Base-by-base conservation (phyloP, 2,888 invertebrate genomes). In the Pyrrhosoma nymphula region DNA sequence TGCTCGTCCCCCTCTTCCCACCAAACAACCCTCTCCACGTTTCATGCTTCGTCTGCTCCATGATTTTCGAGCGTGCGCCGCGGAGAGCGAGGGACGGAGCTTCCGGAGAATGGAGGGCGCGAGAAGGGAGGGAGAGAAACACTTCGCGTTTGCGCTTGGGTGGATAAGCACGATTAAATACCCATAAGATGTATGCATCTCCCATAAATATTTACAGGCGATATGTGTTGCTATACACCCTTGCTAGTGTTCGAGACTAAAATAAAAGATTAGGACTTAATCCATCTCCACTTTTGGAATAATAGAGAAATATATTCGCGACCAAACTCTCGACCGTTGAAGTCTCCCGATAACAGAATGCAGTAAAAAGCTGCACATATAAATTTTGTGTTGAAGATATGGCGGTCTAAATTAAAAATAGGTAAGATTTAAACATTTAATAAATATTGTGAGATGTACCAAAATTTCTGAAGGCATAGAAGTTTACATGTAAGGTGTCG, bases 21-120 rank as follows among this genome's bases (percentile, higher is more conserved):
- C 60, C 90, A 91, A 93, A 69, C 93, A 93, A 47, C 93, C 47
- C 93, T 20, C 93, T 69, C 93, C 63, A 93, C 69, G 56, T 89
- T 56, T 89, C 60, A 60, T 60, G 91, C 91, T 91, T 63, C 63
- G 60, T 35, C 60, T 35, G 39, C 26, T 63, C 35, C 60, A 91
- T 91, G 91, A 91, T 91, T 60, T 63, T 39, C 91, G 63, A 56
- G 39, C 91, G 91, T 26, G 56, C 39, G 35, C 91, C 91, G 60
- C n/a, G 75, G 20, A 91, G 20, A 63, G 39, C 35, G 12, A 82
- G 75, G 35, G 35, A 35, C n/a, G 35, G 35, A 35, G 6, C 35
- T 82, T 12, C 75, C 69, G 26, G 18, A 14, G 75, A 82, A 35
- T 8, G 26, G 75, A 82, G 75, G 30, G 26, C n/a, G 26, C 89